These are phyloP conservation scores for Cancer borealis DNA, from an alignment of 2,888 invertebrate species.

Conservation along the genomic window DNA sequence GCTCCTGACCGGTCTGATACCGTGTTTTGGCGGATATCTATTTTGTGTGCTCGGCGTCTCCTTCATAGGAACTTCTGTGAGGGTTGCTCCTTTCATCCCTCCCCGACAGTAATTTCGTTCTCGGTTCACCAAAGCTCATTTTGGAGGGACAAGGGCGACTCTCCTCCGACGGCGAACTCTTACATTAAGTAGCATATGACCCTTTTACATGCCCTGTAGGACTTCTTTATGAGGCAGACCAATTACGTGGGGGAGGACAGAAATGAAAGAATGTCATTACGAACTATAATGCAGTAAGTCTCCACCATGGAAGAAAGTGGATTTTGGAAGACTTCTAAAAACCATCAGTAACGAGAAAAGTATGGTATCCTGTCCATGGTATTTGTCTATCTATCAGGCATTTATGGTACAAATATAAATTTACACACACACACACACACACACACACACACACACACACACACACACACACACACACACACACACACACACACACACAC, in stretches of 20 bases:
- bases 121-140: constrained; percentile 16
- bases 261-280: background rate
- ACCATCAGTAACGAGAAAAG: background rate
- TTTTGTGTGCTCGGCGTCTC: background rate
- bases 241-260: background rate
- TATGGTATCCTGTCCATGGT: background rate
- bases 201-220: background rate
- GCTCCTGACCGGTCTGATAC: background rate
- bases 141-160: background rate
- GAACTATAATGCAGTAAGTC: background rate
- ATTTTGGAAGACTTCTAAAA: background rate
- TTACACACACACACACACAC: background rate
- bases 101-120: background rate
- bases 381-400: background rate
- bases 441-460: background rate
- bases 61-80: background rate
- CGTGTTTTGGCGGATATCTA: background rate
- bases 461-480: constrained; percentile 25
- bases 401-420: background rate
- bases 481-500: constrained; percentile 38
- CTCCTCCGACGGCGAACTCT: background rate
- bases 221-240: background rate
- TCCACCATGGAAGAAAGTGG: background rate
- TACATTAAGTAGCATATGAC: background rate
- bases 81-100: background rate